Base-by-base conservation (phyloP, 2,888 invertebrate genomes). In the Netelia melanura region DNA sequence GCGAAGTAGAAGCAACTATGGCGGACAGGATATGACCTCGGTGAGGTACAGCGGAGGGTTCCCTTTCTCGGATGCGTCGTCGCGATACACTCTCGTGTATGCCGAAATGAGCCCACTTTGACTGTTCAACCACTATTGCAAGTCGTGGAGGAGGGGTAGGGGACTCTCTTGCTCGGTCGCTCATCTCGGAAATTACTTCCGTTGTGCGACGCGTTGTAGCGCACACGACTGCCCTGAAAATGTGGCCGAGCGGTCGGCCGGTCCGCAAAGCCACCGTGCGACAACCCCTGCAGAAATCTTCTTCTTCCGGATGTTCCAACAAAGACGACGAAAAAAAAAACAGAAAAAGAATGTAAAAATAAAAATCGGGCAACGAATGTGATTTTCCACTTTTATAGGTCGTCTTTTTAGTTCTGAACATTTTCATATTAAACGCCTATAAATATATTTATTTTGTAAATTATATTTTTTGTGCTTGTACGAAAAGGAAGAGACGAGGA, bases 121-220 rank as follows among this genome's bases (percentile, higher is more conserved):
- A 93, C 93, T 91, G 93, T 92, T 93, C 92, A 92, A 92, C 91
- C 93, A 93, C 92, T 92, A 93, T 93, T 92, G 90, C 92, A 89
- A 92, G 91, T 79, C 79, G 81, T 21, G 67, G 83, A 81, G 68
- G 11, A 3, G n/a, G n/a, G 14, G 54, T 1, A 3, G 58, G 58
- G 8, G 11, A 11, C 62, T 84, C 68, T 83, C 64, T 48, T 72
- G 81, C 30, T 67, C 23, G 89, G 88, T 88, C 90, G 91, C 91
- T 93, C 93, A 92, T 93, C 93, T 93, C 92, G 92, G 92, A 93
- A 94, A 94, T 93, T 94, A 93, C 93, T 93, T 94, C 94, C 93
- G 93, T 91, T 89, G 89, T 89, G 90, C 52, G 83, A 78, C 48
- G 78, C 85, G 77, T 78, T 85, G 83, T 84, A 77, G 76, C 70